Conservation (phyloP, 1,140 invertebrate species). For the Drosophila orosa region DNA sequence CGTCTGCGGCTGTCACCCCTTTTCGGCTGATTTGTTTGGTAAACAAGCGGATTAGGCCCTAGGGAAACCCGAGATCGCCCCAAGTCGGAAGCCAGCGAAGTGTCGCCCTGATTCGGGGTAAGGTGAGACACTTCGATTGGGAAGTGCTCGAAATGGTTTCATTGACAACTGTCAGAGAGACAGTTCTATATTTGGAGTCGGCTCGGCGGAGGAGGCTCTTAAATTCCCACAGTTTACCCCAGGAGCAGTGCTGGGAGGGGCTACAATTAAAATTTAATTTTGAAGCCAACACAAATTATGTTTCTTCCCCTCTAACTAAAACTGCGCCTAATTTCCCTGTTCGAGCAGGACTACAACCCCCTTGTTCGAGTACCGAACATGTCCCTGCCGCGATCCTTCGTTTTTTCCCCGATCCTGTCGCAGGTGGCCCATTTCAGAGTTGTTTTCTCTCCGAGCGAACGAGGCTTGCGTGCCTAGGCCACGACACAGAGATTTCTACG, state of each 20-base stretch:
- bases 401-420: conserved; percentile 41
- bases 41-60: conserved; percentile 72
- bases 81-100: conserved; percentile 55
- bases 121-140: conserved; percentile 62
- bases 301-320: conserved; percentile 35
- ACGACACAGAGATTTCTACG: conserved; percentile 59
- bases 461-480: conserved; percentile 56
- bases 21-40: conserved; percentile 67
- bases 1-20: conserved; percentile 43
- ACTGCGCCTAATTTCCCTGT: conserved; percentile 51
- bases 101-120: conserved; percentile 48
- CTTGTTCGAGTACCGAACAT: conserved; percentile 1
- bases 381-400: conserved; percentile 15
- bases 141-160: conserved; percentile 55
- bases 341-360: conserved; percentile 27
- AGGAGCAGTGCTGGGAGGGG: conserved; percentile 2
- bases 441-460: conserved; percentile 7
- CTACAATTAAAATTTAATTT: conserved; percentile 71
- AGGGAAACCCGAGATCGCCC: conserved; percentile 60
- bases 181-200: conserved; percentile 52
- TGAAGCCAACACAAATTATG: conserved; percentile 67
- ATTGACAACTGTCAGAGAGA: conserved; percentile 63
- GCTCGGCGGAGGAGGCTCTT: neutral
- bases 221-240: conserved; percentile 57
- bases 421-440: conserved; percentile 65